These are phyloP conservation scores for Pseudonaja textilis DNA, from an alignment of 2,113 vertebrate species.

Conservation along the genomic window DNA sequence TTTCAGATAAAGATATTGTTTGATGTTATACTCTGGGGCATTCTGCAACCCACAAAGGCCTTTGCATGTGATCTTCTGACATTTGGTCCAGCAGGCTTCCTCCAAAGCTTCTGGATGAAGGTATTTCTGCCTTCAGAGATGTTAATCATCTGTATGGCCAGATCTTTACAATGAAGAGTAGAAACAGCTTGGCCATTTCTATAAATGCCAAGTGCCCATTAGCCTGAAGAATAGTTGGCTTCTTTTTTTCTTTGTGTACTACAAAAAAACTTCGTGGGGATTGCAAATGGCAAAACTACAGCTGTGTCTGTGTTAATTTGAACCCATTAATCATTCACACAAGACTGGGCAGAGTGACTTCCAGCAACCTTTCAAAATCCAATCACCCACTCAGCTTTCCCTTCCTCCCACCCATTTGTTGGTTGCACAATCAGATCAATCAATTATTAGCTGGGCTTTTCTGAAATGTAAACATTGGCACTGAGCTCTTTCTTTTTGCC, in stretches of 20 bases:
- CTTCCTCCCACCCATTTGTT: not conserved
- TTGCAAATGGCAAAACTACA: not conserved
- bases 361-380: not conserved
- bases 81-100: not conserved
- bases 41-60: conserved; percentile 19
- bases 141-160: not conserved
- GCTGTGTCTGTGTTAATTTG: not conserved
- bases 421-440: not conserved
- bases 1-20: conserved; percentile 38
- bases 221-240: not conserved
- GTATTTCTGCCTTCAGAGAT: not conserved
- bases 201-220: not conserved
- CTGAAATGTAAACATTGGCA: not conserved
- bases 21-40: conserved; percentile 46
- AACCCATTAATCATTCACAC: not conserved
- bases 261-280: not conserved
- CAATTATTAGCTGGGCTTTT: not conserved
- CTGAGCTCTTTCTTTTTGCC: not conserved
- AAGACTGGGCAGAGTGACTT: not conserved
- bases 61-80: not conserved
- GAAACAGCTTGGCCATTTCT: not conserved
- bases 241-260: not conserved
- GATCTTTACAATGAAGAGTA: not conserved
- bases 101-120: not conserved
- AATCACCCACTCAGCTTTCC: not conserved